phyloP scores from a whole-genome alignment of 2,113 vertebrate genomes.

The Pomatostomus ruficeps region DNA sequence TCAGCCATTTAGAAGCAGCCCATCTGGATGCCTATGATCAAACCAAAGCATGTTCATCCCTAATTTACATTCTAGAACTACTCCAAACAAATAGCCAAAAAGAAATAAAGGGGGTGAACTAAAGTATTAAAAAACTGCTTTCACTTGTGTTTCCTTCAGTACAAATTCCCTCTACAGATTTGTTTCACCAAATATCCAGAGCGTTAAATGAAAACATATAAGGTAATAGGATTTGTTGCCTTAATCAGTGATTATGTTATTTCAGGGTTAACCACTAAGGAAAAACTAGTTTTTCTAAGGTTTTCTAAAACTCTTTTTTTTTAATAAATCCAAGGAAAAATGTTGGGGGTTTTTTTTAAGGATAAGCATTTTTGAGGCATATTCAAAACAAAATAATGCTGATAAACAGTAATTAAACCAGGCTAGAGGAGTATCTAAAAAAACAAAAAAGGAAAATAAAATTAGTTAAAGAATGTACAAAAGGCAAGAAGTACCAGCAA shows the following conservation, averaged over 20 bases:
- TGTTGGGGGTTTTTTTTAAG: neutral
- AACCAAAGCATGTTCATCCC: neutral
- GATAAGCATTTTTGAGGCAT: neutral
- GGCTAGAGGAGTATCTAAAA: neutral
- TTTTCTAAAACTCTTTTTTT: neutral
- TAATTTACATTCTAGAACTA: neutral
- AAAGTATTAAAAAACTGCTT: neutral
- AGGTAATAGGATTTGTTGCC: neutral
- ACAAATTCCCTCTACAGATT: neutral
- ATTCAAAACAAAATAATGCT: neutral
- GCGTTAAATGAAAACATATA: neutral
- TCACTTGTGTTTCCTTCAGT: neutral
- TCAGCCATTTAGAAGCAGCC: neutral
- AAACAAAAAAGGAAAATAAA: neutral
- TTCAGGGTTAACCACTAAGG: neutral
- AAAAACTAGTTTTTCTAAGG: neutral
- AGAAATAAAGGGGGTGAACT: neutral
- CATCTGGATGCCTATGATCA: neutral
- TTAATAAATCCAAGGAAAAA: neutral
- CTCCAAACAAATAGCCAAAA: neutral
- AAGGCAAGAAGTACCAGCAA: neutral
- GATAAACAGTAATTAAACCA: neutral
- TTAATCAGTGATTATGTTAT: neutral
- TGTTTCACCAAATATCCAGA: neutral
- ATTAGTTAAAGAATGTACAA: neutral